Evolutionary conservation across 1,140 invertebrate genomes (phyloP).

Genomic region (Euschistus heros): DNA sequence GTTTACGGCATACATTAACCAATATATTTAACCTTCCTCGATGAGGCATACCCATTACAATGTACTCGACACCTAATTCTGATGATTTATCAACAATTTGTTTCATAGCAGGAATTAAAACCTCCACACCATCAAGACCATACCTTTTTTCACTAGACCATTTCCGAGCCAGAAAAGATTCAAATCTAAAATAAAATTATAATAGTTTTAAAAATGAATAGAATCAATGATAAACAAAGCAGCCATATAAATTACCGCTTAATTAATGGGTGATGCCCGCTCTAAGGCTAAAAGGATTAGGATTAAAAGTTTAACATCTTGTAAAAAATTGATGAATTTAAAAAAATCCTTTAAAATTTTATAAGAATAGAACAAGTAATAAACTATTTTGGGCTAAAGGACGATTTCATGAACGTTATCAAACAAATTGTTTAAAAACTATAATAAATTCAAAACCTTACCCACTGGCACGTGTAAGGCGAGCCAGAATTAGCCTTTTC

Average conservation of each 20-base stretch:
- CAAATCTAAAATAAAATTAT: slow-evolving; percentile 55
- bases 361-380: too few species aligned
- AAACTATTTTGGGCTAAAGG: too few species aligned
- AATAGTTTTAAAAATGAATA: too few species aligned
- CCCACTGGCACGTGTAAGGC: slow-evolving; percentile 88
- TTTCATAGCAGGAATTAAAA: slow-evolving; percentile 97
- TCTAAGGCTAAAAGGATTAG: too few species aligned
- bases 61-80: slow-evolving; percentile 88
- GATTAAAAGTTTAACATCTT: too few species aligned
- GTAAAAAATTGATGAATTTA: too few species aligned
- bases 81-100: slow-evolving; percentile 95
- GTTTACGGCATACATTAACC: slow-evolving; percentile 97
- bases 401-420: too few species aligned
- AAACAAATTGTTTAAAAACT: too few species aligned
- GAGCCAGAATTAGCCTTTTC: slow-evolving; percentile 85
- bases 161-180: slow-evolving; percentile 94
- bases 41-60: slow-evolving; percentile 99
- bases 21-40: slow-evolving; percentile 95
- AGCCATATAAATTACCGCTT: too few species aligned
- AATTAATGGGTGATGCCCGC: too few species aligned
- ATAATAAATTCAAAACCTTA: slow-evolving; percentile 33
- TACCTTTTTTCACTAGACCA: slow-evolving; percentile 99
- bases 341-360: too few species aligned
- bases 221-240: too few species aligned
- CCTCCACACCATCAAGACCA: slow-evolving; percentile 97